phyloP scores from a whole-genome alignment of 2,888 invertebrate species.

The Pilophorus perplexus region DNA sequence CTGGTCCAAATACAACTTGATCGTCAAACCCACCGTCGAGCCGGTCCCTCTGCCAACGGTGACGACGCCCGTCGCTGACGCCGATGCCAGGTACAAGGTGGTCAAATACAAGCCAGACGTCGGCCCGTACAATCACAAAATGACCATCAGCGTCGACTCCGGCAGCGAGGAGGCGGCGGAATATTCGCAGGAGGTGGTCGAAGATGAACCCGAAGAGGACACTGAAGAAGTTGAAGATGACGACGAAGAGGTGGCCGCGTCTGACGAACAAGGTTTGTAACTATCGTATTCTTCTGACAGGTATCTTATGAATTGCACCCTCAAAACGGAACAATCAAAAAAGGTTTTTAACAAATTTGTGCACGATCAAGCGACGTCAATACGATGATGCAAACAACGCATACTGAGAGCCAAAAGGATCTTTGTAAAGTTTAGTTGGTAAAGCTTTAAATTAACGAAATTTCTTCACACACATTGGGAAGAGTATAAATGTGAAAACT shows the following conservation, averaged over 20 bases:
- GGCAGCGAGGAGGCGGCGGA: slow-evolving; percentile 43
- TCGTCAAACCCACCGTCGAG: slow-evolving; percentile 34
- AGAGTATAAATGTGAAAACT: too few relatives aligned
- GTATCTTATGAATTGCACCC: too few relatives aligned
- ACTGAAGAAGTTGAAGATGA: slow-evolving; percentile 43
- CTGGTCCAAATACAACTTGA: slow-evolving; percentile 39
- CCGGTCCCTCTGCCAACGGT: too few relatives aligned
- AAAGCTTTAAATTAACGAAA: too few relatives aligned
- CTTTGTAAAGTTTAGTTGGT: too few relatives aligned
- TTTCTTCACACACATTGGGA: too few relatives aligned
- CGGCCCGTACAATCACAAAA: slow-evolving; percentile 13
- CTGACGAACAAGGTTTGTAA: slow-evolving; percentile 28
- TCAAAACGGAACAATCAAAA: too few relatives aligned
- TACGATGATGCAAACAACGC: too few relatives aligned
- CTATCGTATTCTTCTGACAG: neutral
- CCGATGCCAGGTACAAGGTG: slow-evolving; percentile 17
- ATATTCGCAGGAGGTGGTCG: slow-evolving; percentile 42
- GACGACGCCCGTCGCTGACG: slow-evolving; percentile 20
- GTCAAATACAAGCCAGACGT: slow-evolving; percentile 41
- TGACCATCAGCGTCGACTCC: slow-evolving; percentile 41
- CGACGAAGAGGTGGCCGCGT: slow-evolving; percentile 23
- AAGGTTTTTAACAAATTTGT: too few relatives aligned
- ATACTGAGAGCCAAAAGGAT: too few relatives aligned
- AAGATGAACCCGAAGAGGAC: slow-evolving; percentile 32
- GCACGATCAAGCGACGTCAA: too few relatives aligned